Base-by-base conservation (phyloP, 2,888 invertebrate species). In the Ferrisia virgata region DNA sequence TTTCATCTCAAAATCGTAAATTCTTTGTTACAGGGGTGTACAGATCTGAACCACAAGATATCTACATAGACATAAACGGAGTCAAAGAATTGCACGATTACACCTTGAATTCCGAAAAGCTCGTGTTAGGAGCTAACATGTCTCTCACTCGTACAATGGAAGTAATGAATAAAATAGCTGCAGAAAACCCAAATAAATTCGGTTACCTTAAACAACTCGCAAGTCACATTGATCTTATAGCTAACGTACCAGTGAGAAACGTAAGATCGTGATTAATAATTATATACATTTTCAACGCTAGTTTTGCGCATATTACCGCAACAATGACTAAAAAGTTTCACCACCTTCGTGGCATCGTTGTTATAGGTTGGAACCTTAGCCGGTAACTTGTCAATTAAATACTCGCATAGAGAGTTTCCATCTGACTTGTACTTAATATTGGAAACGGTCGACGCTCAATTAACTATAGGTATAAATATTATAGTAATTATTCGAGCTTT, bases 201-300 rank as follows among this genome's bases (percentile, higher is more conserved):
- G 88, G 88, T 2, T 93, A 94, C 87, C 88, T 93, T 84, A 88
- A 88, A 0, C 89, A 90, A 64, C 89, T 94, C 85, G 90, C 90
- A 31, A 88, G 91, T 25, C 94, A 94, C 87, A 88, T 94, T 85
- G 92, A 93, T 86, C 88, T 93, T 82, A 91, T 94, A 2, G 94
- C 94, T 0, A 93, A 92, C 88, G 90, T 92, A 3, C 92, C 93
- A 22, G 92, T 94, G 0, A 90, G 94, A 88, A 94, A 94, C 89
- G 93, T 94, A 88, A n/a, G n/a, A n/a, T n/a, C n/a, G n/a, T n/a
- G n/a, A n/a, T n/a, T n/a, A n/a, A n/a, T n/a, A n/a, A 90, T 76
- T 25, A 31, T 33, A 36, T 11, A 11, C 5, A n/a, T 18, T 47
- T 47, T 47, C 5, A 47, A 18, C n/a, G n/a, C n/a, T n/a, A n/a